Conservation (phyloP, 2,113 vertebrate species). For the Hemibagrus wyckioides region DNA sequence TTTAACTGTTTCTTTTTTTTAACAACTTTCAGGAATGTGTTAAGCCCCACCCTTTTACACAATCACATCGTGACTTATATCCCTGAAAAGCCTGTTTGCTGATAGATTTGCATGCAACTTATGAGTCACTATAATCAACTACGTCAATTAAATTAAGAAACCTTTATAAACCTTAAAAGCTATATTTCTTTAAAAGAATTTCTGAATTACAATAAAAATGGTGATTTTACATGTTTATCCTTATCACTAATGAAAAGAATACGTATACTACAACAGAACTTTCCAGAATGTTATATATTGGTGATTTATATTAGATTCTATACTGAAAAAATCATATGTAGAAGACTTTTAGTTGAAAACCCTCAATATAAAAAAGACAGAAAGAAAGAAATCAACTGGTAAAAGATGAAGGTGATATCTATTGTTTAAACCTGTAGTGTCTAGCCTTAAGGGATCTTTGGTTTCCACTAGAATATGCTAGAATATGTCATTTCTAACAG, state of each 20-base stretch:
- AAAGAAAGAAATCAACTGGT: background rate
- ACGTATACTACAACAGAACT: background rate
- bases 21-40: background rate
- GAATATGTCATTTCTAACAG: background rate
- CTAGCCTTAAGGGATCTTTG: background rate
- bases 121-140: background rate
- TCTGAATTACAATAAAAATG: background rate
- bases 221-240: too few relatives aligned
- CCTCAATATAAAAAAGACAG: background rate
- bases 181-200: background rate
- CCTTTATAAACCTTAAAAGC: background rate
- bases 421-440: background rate
- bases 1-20: background rate
- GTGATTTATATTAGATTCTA: background rate
- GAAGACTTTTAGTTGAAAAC: background rate
- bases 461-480: background rate
- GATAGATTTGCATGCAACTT: background rate
- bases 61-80: background rate
- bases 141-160: background rate
- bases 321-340: too few relatives aligned
- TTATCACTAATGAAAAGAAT: background rate
- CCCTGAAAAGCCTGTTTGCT: background rate
- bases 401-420: background rate
- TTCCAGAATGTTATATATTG: background rate
- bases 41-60: background rate